Conservation (phyloP, 1,140 invertebrate genomes). For the Pectinophora gossypiella region DNA sequence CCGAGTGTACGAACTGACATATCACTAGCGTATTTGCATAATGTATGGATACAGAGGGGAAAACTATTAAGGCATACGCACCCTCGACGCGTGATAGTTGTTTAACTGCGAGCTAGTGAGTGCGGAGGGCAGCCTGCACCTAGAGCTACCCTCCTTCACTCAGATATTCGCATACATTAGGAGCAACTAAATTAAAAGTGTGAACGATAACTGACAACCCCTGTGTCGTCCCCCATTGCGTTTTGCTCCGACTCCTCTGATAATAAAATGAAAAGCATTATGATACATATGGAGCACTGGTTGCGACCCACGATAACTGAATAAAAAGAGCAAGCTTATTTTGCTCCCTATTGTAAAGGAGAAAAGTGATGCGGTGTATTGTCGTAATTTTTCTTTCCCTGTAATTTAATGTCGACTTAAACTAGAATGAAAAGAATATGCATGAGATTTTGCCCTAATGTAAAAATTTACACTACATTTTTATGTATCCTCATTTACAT, state of each 20-base stretch:
- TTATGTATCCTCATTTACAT: too few relatives aligned
- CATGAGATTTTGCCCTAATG: too few relatives aligned
- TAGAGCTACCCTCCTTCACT: conserved; percentile 41
- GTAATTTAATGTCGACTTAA: too few relatives aligned
- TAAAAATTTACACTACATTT: too few relatives aligned
- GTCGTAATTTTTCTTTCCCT: background rate
- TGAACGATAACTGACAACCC: conserved; percentile 38
- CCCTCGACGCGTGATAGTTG: conserved; percentile 60
- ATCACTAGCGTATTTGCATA: conserved; percentile 72
- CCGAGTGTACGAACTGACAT: conserved; percentile 65
- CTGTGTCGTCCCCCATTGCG: background rate
- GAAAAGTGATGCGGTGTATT: conserved; percentile 24
- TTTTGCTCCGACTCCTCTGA: conserved; percentile 27
- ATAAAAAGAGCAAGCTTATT: conserved; percentile 48
- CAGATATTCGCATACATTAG: conserved; percentile 69
- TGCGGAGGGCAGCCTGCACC: conserved; percentile 4
- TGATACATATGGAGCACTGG: conserved; percentile 56
- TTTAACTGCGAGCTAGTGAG: conserved; percentile 54
- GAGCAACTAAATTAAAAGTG: conserved; percentile 72
- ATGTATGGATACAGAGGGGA: conserved; percentile 63
- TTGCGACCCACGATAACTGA: conserved; percentile 46
- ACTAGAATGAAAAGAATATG: too few relatives aligned
- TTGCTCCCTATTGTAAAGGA: conserved; percentile 35
- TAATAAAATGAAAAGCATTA: conserved; percentile 65
- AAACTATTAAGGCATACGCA: conserved; percentile 66